Percentiles rank a stretch among this genome's conserved stretches.
These are phyloP conservation scores for Leptatherina wallacei DNA, from an alignment of 2,797 vertebrate species.

Conservation along the genomic window DNA sequence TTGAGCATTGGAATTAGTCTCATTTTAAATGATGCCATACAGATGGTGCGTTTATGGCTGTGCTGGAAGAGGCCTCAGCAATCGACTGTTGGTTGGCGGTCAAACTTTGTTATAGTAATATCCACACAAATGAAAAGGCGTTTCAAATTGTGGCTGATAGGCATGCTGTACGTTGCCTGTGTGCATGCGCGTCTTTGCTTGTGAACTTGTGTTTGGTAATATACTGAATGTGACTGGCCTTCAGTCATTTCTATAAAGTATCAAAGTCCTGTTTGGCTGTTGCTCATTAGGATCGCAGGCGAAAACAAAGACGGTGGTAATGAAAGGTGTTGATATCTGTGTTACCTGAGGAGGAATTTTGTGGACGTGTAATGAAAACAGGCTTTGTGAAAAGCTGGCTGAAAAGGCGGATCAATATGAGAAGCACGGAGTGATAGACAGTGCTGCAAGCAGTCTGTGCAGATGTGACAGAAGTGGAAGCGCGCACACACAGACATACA, in stretches of 20 bases:
- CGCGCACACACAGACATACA: slow-evolving; percentile 5
- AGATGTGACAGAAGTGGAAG: slow-evolving; percentile 40
- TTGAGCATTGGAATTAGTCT: background rate
- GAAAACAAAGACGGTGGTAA: background rate
- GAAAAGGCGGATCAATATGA: background rate
- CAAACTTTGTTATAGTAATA: too few relatives aligned
- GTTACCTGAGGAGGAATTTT: background rate
- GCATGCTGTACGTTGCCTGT: background rate
- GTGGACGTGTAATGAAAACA: background rate
- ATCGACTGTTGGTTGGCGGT: too few relatives aligned
- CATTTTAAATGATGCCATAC: too few relatives aligned
- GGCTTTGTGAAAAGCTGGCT: slow-evolving; percentile 1
- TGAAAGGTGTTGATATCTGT: background rate
- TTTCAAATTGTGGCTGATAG: too few relatives aligned
- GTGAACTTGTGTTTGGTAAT: background rate
- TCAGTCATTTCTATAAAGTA: slow-evolving; percentile 1
- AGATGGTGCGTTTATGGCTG: too few relatives aligned
- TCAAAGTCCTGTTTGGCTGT: slow-evolving; percentile 7
- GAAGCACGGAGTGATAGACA: slow-evolving; percentile 1
- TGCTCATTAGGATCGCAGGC: slow-evolving; percentile 1
- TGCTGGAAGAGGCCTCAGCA: background rate
- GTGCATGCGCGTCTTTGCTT: background rate
- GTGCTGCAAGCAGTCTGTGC: slow-evolving; percentile 29
- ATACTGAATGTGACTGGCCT: background rate
- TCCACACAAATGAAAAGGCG: too few relatives aligned